phyloP scores from a whole-genome alignment of 1,140 invertebrate species.

The Drosophila azteca region DNA sequence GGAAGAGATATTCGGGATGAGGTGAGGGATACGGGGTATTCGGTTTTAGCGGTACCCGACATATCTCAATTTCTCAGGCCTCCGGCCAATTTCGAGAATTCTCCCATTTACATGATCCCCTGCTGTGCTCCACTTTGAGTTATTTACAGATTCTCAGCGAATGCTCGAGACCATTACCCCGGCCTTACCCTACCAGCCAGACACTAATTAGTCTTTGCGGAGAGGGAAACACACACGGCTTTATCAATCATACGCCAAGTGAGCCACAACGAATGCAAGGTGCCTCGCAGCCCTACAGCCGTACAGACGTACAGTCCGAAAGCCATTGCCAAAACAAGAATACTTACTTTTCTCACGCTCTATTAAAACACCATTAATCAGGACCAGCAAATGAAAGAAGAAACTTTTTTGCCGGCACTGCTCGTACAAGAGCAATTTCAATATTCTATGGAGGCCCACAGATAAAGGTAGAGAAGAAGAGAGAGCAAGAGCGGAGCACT shows the following conservation, averaged over 20 bases:
- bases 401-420: slow-evolving; percentile 41
- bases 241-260: slow-evolving; percentile 66
- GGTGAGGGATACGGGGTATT: neutral
- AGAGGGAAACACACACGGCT: slow-evolving; percentile 6
- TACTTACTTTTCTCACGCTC: slow-evolving; percentile 67
- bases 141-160: slow-evolving; percentile 19
- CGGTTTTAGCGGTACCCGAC: slow-evolving; percentile 40
- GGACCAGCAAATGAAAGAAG: slow-evolving; percentile 27
- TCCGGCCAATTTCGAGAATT: slow-evolving; percentile 12
- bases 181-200: neutral
- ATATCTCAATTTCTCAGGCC: slow-evolving; percentile 40
- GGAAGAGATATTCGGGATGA: slow-evolving; percentile 26
- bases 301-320: slow-evolving; percentile 12
- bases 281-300: slow-evolving; percentile 32
- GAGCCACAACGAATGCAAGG: slow-evolving; percentile 52
- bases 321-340: slow-evolving; percentile 46
- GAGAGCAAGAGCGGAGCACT: slow-evolving; percentile 38
- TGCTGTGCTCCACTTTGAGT: slow-evolving; percentile 32
- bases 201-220: slow-evolving; percentile 26
- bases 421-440: slow-evolving; percentile 65
- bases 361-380: slow-evolving; percentile 78
- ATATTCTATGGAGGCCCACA: slow-evolving; percentile 40
- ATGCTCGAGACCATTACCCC: slow-evolving; percentile 39
- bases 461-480: too few species aligned
- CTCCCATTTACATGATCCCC: slow-evolving; percentile 34